Percentiles rank a stretch among this genome's conserved stretches.
phyloP scores from a whole-genome alignment of 1,140 invertebrate genomes.

The Bombus polaris region DNA sequence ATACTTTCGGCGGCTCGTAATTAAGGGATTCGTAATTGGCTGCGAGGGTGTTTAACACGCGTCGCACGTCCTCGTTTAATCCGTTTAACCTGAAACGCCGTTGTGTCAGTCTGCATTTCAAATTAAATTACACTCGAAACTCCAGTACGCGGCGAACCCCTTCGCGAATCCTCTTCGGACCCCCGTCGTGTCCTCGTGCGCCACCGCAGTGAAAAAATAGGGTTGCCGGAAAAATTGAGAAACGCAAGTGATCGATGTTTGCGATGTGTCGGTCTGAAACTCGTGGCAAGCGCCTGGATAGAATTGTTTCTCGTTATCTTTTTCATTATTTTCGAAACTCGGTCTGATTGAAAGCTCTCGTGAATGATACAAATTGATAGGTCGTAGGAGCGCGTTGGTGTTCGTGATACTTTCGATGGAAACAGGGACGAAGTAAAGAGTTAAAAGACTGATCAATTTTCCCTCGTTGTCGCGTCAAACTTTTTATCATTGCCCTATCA shows the following conservation, averaged over 20 bases:
- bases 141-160: slow-evolving; percentile 47
- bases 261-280: background rate
- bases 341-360: background rate
- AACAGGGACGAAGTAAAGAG: background rate
- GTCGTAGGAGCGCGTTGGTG: no score
- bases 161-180: slow-evolving; percentile 19
- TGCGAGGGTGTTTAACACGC: slow-evolving; percentile 53
- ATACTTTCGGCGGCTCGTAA: slow-evolving; percentile 55
- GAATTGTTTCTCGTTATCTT: background rate
- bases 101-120: slow-evolving; percentile 71
- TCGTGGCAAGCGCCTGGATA: background rate
- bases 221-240: slow-evolving; percentile 12
- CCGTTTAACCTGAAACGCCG: slow-evolving; percentile 63
- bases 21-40: slow-evolving; percentile 70
- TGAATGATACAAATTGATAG: background rate
- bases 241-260: background rate
- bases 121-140: slow-evolving; percentile 69
- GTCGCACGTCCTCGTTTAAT: slow-evolving; percentile 68
- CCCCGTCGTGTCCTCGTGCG: background rate
- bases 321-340: background rate
- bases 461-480: background rate
- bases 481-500: background rate
- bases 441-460: background rate
- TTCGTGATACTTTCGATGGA: background rate
- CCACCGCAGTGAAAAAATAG: background rate